Evolutionary conservation across 2,888 invertebrate genomes (phyloP).

Genomic region (Cheilosia scutellata): DNA sequence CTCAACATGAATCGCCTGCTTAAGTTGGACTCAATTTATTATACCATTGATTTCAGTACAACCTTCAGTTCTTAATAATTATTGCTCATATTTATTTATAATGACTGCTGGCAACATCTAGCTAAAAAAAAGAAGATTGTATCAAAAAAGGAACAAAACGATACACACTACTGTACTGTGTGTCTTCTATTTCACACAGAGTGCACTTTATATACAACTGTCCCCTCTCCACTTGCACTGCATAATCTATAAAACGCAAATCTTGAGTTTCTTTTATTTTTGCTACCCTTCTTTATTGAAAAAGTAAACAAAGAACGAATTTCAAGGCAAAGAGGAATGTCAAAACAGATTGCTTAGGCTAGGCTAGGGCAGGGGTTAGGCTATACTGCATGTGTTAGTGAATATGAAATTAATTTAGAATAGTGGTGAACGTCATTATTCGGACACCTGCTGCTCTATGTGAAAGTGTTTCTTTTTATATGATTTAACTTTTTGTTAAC

Average conservation of each 20-base stretch:
- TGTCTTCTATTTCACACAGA: constrained; percentile 1
- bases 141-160: not conserved
- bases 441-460: constrained; percentile 62
- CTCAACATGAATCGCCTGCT: too few relatives aligned
- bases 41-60: too few relatives aligned
- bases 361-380: too few relatives aligned
- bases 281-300: constrained; percentile 3
- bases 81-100: not conserved
- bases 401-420: not conserved
- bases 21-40: too few relatives aligned
- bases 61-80: too few relatives aligned
- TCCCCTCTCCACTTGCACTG: not conserved
- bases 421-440: constrained; percentile 53
- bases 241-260: constrained; percentile 9
- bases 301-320: constrained; percentile 71
- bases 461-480: constrained; percentile 3
- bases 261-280: constrained; percentile 2
- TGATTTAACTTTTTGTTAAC: not conserved
- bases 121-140: too few relatives aligned
- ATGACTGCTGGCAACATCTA: constrained; percentile 22
- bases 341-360: constrained; percentile 22
- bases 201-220: constrained; percentile 16
- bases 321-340: constrained; percentile 49
- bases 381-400: not conserved
- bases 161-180: not conserved